A percentile compares a stretch with the other conserved stretches of the same genome.
Evolutionary conservation across 1,140 invertebrate species (phyloP).

Genomic region (Lepidurus arcticus): DNA sequence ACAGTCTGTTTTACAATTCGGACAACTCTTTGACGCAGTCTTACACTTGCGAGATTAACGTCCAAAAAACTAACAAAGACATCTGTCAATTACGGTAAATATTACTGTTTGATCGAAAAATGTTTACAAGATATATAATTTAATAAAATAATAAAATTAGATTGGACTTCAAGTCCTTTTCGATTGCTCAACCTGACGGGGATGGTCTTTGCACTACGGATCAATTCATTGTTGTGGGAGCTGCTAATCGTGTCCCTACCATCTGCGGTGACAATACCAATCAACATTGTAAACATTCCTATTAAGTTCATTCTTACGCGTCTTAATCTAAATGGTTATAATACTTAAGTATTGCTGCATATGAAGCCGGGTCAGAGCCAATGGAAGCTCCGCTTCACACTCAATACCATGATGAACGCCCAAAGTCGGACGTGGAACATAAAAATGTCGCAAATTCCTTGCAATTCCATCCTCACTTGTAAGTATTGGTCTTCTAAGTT

Average conservation of each 20-base stretch:
- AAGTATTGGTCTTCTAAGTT: not conserved
- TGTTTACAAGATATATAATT: no score
- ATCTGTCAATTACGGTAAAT: constrained; percentile 55
- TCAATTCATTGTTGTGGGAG: constrained; percentile 61
- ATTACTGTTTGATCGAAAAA: no score
- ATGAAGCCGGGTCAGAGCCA: not conserved
- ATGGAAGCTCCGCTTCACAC: constrained; percentile 2
- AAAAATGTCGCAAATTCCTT: constrained; percentile 64
- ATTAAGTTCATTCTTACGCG: not conserved
- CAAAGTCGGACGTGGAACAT: constrained; percentile 62
- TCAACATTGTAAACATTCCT: constrained; percentile 56
- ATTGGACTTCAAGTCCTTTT: constrained; percentile 68
- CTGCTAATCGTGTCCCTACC: constrained; percentile 56
- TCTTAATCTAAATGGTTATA: constrained; percentile 20
- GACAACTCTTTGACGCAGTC: constrained; percentile 46
- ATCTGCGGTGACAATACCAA: constrained; percentile 75
- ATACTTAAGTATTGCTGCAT: constrained; percentile 23
- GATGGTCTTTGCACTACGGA: constrained; percentile 66
- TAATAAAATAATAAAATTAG: constrained; percentile 39
- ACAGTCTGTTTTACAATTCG: constrained; percentile 35
- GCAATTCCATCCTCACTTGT: constrained; percentile 41
- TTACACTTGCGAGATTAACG: constrained; percentile 53
- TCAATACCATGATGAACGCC: constrained; percentile 41
- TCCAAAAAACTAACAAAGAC: constrained; percentile 54
- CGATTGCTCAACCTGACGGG: constrained; percentile 62